phyloP scores from a whole-genome alignment of 1,140 invertebrate genomes.

The Goniozus legneri region DNA sequence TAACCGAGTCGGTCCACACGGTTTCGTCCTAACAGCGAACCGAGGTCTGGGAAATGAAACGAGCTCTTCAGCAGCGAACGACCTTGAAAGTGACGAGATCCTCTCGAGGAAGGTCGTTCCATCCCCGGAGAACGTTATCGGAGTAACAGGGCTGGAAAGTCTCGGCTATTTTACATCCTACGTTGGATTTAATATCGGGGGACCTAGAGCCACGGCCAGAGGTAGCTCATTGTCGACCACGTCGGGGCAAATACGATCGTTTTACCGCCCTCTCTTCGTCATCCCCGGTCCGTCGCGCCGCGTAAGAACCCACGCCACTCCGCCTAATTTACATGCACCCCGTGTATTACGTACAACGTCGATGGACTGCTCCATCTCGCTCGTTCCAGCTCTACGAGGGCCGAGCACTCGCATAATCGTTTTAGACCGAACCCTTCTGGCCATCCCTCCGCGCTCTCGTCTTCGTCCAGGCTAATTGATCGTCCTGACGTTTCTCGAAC shows the following conservation, averaged over 20 bases:
- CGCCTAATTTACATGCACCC: conserved; percentile 21
- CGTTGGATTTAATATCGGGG: conserved; percentile 18
- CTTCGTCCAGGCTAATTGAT: too few species aligned
- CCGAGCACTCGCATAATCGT: conserved; percentile 14
- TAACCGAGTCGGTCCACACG: too few species aligned
- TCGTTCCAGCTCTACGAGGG: not conserved
- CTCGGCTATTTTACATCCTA: conserved; percentile 14
- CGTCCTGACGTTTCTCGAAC: too few species aligned
- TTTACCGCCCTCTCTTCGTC: conserved; percentile 12
- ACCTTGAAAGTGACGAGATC: too few species aligned
- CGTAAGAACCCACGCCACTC: conserved; percentile 17
- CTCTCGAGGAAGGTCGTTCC: too few species aligned
- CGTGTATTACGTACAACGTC: conserved; percentile 14
- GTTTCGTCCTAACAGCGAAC: too few species aligned
- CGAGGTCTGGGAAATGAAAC: too few species aligned
- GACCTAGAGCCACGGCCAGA: not conserved
- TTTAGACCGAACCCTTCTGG: conserved; percentile 14
- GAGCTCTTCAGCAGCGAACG: too few species aligned
- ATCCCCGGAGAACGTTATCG: too few species aligned
- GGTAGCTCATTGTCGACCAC: conserved; percentile 5
- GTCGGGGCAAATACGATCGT: conserved; percentile 18
- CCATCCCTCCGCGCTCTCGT: conserved; percentile 7
- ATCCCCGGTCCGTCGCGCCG: not conserved
- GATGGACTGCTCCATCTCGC: conserved; percentile 14
- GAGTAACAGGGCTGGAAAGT: too few species aligned